Conservation (phyloP, 2,888 invertebrate genomes). For the Dilophus febrilis region DNA sequence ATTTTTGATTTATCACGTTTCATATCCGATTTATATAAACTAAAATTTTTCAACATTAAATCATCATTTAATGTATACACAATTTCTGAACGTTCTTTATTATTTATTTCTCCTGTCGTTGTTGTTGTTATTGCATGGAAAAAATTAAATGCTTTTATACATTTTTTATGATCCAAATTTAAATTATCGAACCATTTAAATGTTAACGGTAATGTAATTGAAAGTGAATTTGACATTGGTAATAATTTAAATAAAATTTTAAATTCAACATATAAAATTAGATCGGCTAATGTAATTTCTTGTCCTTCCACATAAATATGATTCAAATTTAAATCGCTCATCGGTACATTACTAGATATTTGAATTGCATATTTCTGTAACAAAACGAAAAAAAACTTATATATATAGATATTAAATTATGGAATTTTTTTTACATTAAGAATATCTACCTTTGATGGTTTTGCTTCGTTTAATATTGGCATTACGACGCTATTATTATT, state of each 20-base stretch:
- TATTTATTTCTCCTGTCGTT: no score
- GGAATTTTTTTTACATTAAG: neutral
- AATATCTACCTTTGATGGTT: neutral
- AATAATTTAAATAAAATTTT: slow-evolving; percentile 37
- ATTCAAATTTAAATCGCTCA: slow-evolving; percentile 35
- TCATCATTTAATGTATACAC: no score
- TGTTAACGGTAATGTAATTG: slow-evolving; percentile 38
- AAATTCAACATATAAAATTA: slow-evolving; percentile 58
- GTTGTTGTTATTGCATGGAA: no score
- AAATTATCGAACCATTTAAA: slow-evolving; percentile 42
- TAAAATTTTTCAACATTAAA: slow-evolving; percentile 18
- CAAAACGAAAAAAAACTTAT: no score
- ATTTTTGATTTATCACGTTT: slow-evolving; percentile 56
- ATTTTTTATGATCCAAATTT: slow-evolving; percentile 1
- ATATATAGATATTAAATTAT: no score
- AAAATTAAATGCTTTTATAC: neutral
- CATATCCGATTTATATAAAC: slow-evolving; percentile 63
- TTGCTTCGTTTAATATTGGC: neutral
- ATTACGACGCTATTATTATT: no score
- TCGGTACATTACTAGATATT: slow-evolving; percentile 32
- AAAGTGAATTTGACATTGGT: slow-evolving; percentile 3
- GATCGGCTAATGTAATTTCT: slow-evolving; percentile 64
- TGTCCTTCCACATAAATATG: slow-evolving; percentile 75
- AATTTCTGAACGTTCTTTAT: no score
- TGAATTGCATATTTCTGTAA: slow-evolving; percentile 14